These are phyloP conservation scores for Oncopodura yosiiana DNA, from an alignment of 1,140 invertebrate species.

Conservation along the genomic window DNA sequence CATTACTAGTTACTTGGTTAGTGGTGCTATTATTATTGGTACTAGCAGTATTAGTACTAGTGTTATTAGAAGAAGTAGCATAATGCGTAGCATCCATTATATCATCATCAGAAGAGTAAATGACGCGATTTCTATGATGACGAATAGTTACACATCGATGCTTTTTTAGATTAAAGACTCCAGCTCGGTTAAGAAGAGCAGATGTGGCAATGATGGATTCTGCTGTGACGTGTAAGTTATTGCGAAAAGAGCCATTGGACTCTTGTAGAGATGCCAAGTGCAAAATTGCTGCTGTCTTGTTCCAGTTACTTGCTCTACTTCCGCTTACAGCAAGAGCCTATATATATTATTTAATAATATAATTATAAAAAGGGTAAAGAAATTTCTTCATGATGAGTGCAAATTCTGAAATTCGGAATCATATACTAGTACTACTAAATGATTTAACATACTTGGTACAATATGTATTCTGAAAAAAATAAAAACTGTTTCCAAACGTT, in stretches of 20 bases:
- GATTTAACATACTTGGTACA: too few relatives aligned
- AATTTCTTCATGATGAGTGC: too few relatives aligned
- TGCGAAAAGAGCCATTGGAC: constrained; percentile 64
- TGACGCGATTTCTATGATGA: not conserved
- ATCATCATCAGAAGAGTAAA: not conserved
- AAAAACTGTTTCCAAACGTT: too few relatives aligned
- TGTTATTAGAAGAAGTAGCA: not conserved
- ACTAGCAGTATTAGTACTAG: not conserved
- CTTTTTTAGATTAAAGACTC: constrained; percentile 23
- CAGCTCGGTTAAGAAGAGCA: constrained; percentile 25
- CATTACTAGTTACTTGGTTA: not conserved
- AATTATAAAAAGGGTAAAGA: not conserved
- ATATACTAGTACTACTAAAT: too few relatives aligned
- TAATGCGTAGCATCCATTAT: too few relatives aligned
- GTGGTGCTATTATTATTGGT: not conserved
- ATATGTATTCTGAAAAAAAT: too few relatives aligned
- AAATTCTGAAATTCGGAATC: too few relatives aligned
- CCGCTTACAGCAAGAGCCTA: constrained; percentile 60
- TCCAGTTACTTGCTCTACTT: constrained; percentile 54
- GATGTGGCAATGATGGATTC: constrained; percentile 62
- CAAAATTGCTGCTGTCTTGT: constrained; percentile 57
- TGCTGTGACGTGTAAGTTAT: constrained; percentile 56
- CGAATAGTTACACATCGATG: constrained; percentile 21
- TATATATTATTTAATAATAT: not conserved
- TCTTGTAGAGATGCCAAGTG: constrained; percentile 63